phyloP scores from a whole-genome alignment of 2,113 vertebrate species.

The Harpagus bidentatus region DNA sequence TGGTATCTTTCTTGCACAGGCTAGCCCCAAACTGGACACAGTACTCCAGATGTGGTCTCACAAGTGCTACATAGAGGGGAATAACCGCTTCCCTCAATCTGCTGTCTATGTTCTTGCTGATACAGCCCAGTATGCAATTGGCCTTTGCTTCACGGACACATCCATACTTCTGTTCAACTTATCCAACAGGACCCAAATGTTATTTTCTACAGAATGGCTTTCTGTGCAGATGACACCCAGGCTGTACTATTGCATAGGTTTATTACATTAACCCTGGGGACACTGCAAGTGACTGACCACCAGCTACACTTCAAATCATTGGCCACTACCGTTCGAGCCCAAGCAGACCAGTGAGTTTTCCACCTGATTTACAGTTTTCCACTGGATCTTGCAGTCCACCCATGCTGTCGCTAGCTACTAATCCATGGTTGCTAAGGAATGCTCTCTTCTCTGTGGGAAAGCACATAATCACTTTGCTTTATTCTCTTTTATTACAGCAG shows the following conservation, averaged over 20 bases:
- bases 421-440: slow-evolving; percentile 12
- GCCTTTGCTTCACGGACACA: background rate
- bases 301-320: background rate
- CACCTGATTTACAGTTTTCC: background rate
- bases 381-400: background rate
- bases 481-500: slow-evolving; percentile 6
- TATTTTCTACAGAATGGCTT: background rate
- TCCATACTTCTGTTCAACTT: background rate
- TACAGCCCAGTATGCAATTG: background rate
- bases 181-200: background rate
- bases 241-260: background rate
- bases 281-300: background rate
- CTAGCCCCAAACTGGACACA: background rate
- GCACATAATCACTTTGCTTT: background rate
- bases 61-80: background rate
- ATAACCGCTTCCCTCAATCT: background rate
- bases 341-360: background rate
- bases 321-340: background rate
- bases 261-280: background rate
- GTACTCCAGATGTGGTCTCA: background rate
- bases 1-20: background rate
- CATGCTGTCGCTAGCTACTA: background rate
- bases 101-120: background rate
- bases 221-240: background rate
- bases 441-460: background rate